Conservation (phyloP, 2,888 invertebrate genomes). For the Bombylius major region DNA sequence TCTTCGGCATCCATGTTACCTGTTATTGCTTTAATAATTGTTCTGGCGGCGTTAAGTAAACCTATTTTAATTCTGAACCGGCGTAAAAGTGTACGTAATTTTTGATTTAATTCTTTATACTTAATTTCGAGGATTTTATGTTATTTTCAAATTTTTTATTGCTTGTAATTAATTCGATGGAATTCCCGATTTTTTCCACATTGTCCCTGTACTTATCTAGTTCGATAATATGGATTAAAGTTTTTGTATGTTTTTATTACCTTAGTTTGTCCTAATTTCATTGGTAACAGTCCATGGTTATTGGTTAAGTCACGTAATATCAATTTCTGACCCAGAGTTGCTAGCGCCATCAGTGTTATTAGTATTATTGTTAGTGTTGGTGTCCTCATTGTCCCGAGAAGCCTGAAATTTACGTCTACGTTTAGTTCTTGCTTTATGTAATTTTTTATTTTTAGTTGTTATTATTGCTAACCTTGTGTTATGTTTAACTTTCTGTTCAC, state of each 20-base stretch:
- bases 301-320: too few species aligned
- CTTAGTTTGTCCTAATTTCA: too few species aligned
- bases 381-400: not conserved
- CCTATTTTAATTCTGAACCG: not conserved
- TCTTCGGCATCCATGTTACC: slow-evolving; percentile 1
- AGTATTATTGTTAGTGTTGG: too few species aligned
- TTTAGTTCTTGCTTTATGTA: not conserved
- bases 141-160: not conserved
- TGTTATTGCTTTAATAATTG: not conserved
- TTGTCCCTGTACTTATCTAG: not conserved
- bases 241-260: too few species aligned
- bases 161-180: not conserved
- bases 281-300: too few species aligned
- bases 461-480: not conserved
- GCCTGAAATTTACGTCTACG: not conserved
- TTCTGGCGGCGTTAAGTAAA: not conserved
- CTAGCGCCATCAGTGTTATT: too few species aligned
- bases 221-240: not conserved
- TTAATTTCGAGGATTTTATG: not conserved
- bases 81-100: not conserved
- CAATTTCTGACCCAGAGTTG: too few species aligned
- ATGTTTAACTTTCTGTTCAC: not conserved
- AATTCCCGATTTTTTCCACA: not conserved
- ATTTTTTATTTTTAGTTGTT: not conserved
- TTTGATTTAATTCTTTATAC: not conserved